These are phyloP conservation scores for Amazona guildingii DNA, from an alignment of 2,113 vertebrate species.

Conservation along the genomic window DNA sequence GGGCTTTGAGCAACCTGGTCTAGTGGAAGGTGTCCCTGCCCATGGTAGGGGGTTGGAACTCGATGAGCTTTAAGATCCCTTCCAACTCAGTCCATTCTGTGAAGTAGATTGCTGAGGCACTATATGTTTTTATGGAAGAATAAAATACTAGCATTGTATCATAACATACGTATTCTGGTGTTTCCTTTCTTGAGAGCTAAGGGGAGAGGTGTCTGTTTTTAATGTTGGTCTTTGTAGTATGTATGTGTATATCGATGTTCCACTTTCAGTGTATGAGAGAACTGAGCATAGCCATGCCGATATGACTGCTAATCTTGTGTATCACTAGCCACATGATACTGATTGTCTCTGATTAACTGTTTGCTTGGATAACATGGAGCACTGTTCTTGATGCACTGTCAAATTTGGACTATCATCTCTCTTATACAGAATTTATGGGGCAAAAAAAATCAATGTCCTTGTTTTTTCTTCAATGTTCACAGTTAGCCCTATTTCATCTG, in stretches of 20 bases:
- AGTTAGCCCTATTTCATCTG: conserved; percentile 82
- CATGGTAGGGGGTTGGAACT: not conserved
- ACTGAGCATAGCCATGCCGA: not conserved
- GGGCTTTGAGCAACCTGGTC: not conserved
- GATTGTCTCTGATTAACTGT: not conserved
- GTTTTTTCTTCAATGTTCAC: conserved; percentile 40
- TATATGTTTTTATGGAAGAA: not conserved
- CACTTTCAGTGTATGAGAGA: not conserved
- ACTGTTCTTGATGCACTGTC: not conserved
- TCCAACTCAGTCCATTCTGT: not conserved
- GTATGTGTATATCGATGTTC: not conserved
- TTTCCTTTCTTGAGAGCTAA: not conserved
- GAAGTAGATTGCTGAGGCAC: not conserved
- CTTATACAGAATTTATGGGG: not conserved
- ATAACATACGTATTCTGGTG: not conserved
- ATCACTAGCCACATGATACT: not conserved
- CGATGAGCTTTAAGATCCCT: not conserved
- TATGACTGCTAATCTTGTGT: rapidly evolving
- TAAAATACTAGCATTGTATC: not conserved
- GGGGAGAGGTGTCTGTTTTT: not conserved
- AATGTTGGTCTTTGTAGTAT: not conserved
- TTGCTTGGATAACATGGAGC: not conserved
- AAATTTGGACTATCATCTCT: not conserved
- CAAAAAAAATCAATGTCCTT: not conserved
- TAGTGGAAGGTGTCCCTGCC: not conserved